Evolutionary conservation across 1,140 invertebrate genomes (phyloP).

Genomic region (Pseudoatta argentina): DNA sequence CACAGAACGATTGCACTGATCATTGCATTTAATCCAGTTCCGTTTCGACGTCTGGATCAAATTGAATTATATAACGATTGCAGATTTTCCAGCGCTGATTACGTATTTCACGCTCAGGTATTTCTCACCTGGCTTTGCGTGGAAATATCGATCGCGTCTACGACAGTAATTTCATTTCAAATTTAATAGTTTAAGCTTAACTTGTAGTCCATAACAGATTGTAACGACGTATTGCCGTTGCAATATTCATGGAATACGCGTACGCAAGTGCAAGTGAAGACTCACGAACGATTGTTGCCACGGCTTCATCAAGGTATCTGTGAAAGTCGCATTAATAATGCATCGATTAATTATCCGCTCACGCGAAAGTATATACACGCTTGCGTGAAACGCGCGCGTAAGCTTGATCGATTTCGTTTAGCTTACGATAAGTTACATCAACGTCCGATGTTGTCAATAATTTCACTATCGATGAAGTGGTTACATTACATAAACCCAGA

Average conservation of each 20-base stretch:
- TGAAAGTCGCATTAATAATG: conserved; percentile 73
- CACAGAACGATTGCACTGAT: background rate
- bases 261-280: conserved; percentile 56
- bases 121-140: conserved; percentile 59
- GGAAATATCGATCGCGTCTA: conserved; percentile 58
- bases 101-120: conserved; percentile 46
- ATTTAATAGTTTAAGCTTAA: conserved; percentile 71
- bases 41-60: conserved; percentile 56
- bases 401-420: conserved; percentile 67
- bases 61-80: conserved; percentile 70
- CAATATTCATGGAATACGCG: conserved; percentile 69
- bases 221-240: conserved; percentile 63
- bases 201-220: conserved; percentile 64
- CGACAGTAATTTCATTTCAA: conserved; percentile 69
- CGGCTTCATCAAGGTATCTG: conserved; percentile 52
- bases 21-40: conserved; percentile 63
- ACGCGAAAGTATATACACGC: conserved; percentile 45
- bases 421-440: conserved; percentile 37
- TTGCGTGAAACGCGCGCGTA: conserved; percentile 47
- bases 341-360: conserved; percentile 74
- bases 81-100: conserved; percentile 57
- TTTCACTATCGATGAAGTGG: conserved; percentile 36
- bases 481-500: background rate
- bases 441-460: conserved; percentile 22
- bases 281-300: conserved; percentile 66